Conservation (phyloP, 2,888 invertebrate species). For the Cremastinae sp. region DNA sequence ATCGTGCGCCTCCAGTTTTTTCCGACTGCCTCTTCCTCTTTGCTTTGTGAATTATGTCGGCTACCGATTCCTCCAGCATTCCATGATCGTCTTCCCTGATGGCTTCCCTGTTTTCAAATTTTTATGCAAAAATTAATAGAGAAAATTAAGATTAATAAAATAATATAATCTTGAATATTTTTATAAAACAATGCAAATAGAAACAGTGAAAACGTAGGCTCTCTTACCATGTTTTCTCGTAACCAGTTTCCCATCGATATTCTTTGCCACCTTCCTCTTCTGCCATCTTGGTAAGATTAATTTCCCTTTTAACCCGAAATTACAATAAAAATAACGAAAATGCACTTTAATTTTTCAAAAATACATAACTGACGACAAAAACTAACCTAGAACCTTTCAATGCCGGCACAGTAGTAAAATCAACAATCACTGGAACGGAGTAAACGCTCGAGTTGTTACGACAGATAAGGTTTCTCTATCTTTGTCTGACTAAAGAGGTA, state of each 20-base stretch:
- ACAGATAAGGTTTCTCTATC: too few species aligned
- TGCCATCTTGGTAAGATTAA: conserved; percentile 88
- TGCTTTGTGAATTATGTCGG: conserved; percentile 94
- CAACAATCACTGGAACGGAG: too few species aligned
- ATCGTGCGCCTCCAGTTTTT: conserved; percentile 88
- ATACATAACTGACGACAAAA: too few species aligned
- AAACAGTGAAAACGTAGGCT: conserved; percentile 39
- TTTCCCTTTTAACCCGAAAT: conserved; percentile 64
- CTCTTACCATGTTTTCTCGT: conserved; percentile 94
- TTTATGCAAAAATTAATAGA: not conserved
- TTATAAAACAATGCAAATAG: not conserved
- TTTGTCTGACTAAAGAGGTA: too few species aligned
- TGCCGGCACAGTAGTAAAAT: too few species aligned
- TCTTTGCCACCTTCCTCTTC: conserved; percentile 92
- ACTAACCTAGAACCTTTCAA: too few species aligned
- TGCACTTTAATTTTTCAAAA: too few species aligned
- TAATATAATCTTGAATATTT: not conserved
- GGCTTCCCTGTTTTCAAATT: conserved; percentile 87
- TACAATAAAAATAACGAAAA: too few species aligned
- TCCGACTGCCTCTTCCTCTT: conserved; percentile 89
- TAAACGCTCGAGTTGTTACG: too few species aligned
- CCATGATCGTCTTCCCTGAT: conserved; percentile 98
- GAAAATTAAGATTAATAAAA: not conserved
- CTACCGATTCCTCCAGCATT: conserved; percentile 93
- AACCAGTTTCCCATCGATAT: conserved; percentile 97